A percentile compares a stretch with the other conserved stretches of the same genome.
Evolutionary conservation across 1,140 invertebrate species (phyloP).

Genomic region (Ips typographus): DNA sequence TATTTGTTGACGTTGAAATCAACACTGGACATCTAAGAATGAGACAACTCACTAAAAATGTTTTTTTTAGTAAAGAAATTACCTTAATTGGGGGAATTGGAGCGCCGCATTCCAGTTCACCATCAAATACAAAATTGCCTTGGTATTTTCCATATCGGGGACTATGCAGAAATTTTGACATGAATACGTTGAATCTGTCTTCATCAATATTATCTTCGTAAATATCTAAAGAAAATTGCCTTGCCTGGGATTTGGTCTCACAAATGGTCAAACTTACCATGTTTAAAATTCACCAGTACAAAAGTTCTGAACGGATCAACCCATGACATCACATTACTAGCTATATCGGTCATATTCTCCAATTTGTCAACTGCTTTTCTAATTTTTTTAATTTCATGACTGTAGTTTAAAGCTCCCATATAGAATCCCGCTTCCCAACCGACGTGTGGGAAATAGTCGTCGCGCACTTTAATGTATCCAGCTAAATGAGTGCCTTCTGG

Average conservation of each 20-base stretch:
- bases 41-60: conserved; percentile 1
- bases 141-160: conserved; percentile 67
- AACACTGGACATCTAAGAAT: conserved; percentile 57
- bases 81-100: conserved; percentile 59
- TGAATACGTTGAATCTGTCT: conserved; percentile 59
- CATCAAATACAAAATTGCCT: conserved; percentile 65
- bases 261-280: conserved; percentile 39
- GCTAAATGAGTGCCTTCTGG: conserved; percentile 69
- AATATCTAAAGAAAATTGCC: conserved; percentile 50
- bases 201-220: conserved; percentile 54
- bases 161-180: conserved; percentile 73
- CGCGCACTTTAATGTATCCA: conserved; percentile 59
- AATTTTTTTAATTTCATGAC: conserved; percentile 63
- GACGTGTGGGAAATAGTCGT: conserved; percentile 63
- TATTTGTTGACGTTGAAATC: conserved; percentile 65
- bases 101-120: conserved; percentile 62
- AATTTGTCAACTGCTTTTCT: conserved; percentile 58
- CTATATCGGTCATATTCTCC: conserved; percentile 55
- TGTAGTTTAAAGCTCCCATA: conserved; percentile 68
- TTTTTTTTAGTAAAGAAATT: conserved; percentile 1
- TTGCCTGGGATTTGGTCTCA: background rate
- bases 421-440: conserved; percentile 68
- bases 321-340: conserved; percentile 65
- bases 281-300: conserved; percentile 50
- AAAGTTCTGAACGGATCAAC: conserved; percentile 63